A percentile compares a stretch with the other conserved stretches of the same genome.
Conservation (phyloP, 1,140 invertebrate genomes). For the Brachionus rotundiformis region DNA sequence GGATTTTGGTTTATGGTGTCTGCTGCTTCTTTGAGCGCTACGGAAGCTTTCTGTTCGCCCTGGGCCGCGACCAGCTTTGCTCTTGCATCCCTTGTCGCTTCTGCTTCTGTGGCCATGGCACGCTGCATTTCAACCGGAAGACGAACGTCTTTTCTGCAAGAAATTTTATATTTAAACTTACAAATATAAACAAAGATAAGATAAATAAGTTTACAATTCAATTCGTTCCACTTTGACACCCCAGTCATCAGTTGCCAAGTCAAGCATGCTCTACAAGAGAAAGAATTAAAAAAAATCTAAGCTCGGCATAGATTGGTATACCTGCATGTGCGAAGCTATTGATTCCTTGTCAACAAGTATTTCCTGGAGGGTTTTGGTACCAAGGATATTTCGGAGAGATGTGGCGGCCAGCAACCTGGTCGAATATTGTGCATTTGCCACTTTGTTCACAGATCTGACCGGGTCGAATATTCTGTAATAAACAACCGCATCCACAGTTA, state of each 20-base stretch:
- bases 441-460: conserved; percentile 44
- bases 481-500: conserved; percentile 50
- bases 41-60: conserved; percentile 52
- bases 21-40: conserved; percentile 48
- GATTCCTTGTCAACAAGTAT: conserved; percentile 52
- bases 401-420: conserved; percentile 53
- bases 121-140: conserved; percentile 57
- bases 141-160: conserved; percentile 56
- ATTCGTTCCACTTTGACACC: conserved; percentile 49
- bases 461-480: conserved; percentile 48
- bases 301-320: neutral
- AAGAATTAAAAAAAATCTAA: conserved; percentile 18
- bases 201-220: conserved; percentile 53
- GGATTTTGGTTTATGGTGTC: conserved; percentile 64
- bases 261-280: neutral
- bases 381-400: conserved; percentile 53
- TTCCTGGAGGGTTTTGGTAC: conserved; percentile 53
- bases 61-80: conserved; percentile 57
- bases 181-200: too few relatives aligned
- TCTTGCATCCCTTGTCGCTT: conserved; percentile 59
- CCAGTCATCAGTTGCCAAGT: conserved; percentile 51
- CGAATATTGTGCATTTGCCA: conserved; percentile 53
- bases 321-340: conserved; percentile 48
- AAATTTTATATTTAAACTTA: too few relatives aligned
- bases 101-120: conserved; percentile 61